phyloP scores from a whole-genome alignment of 1,140 invertebrate genomes.

The Notospermus geniculatus region DNA sequence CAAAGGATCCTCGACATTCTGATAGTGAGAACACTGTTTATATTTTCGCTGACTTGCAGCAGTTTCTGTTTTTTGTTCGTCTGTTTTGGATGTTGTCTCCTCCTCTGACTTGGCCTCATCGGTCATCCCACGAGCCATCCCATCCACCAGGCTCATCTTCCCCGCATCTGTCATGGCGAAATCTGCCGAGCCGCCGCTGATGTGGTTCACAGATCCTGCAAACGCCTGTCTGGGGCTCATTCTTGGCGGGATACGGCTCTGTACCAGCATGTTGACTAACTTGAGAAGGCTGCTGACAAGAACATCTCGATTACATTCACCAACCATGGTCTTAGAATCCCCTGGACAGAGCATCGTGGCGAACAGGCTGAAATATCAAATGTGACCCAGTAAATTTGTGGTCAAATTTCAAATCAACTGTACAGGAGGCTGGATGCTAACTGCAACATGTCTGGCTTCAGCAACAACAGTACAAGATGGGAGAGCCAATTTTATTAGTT shows the following conservation, averaged over 20 bases:
- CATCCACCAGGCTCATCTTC: too few relatives aligned
- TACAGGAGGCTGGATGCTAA: too few relatives aligned
- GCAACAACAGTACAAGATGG: too few relatives aligned
- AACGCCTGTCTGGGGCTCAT: too few relatives aligned
- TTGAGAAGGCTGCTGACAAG: constrained; percentile 70
- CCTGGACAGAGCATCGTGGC: constrained; percentile 66
- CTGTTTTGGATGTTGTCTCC: constrained; percentile 39
- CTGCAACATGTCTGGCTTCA: too few relatives aligned
- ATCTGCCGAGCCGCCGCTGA: not conserved
- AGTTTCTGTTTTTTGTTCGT: constrained; percentile 38
- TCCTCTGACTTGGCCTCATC: constrained; percentile 38
- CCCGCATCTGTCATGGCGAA: constrained; percentile 12
- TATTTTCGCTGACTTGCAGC: constrained; percentile 8
- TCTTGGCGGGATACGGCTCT: constrained; percentile 63
- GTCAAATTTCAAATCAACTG: too few relatives aligned
- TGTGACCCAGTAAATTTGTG: too few relatives aligned
- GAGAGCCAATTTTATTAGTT: too few relatives aligned
- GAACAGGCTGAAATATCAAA: constrained; percentile 54
- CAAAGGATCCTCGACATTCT: not conserved
- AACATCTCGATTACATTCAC: constrained; percentile 64
- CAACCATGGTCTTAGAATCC: constrained; percentile 59
- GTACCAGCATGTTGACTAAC: constrained; percentile 67
- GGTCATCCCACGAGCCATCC: too few relatives aligned
- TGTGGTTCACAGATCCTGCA: too few relatives aligned
- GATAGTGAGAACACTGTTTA: constrained; percentile 8